A percentile compares a stretch with the other conserved stretches of the same genome.
phyloP scores from a whole-genome alignment of 2,797 vertebrate species.

The Ficedula albicollis region DNA sequence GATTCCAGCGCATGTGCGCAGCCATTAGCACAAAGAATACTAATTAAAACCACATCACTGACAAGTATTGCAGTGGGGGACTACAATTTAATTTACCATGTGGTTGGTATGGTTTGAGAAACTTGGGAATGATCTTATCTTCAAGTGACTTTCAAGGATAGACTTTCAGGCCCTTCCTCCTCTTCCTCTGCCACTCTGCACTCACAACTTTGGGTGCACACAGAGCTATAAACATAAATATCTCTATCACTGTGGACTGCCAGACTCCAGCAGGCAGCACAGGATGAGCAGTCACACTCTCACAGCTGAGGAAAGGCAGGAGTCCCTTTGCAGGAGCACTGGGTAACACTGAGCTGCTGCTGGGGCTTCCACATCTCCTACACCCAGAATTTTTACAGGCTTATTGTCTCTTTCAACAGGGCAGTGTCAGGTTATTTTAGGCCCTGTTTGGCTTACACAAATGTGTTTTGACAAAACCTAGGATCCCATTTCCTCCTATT shows the following conservation, averaged over 20 bases:
- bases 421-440: not conserved
- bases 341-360: not conserved
- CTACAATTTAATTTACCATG: not conserved
- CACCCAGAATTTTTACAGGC: not conserved
- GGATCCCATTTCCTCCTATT: slow-evolving; percentile 11
- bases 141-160: not conserved
- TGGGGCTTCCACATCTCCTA: not conserved
- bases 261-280: not conserved
- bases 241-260: rapidly evolving
- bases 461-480: not conserved
- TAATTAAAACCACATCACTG: slow-evolving; percentile 38
- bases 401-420: not conserved
- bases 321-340: rapidly evolving
- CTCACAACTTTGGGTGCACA: not conserved
- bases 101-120: not conserved
- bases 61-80: not conserved
- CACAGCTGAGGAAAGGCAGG: not conserved
- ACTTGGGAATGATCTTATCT: not conserved
- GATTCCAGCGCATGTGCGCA: not conserved
- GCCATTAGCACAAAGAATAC: not conserved
- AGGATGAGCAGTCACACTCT: rapidly evolving
- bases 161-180: not conserved
- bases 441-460: not conserved
- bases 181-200: not conserved
- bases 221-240: rapidly evolving